Evolutionary conservation across 2,113 vertebrate species (phyloP), one percentile per base, ranked within the genome.

Genomic region (Delphinapterus leucas): DNA sequence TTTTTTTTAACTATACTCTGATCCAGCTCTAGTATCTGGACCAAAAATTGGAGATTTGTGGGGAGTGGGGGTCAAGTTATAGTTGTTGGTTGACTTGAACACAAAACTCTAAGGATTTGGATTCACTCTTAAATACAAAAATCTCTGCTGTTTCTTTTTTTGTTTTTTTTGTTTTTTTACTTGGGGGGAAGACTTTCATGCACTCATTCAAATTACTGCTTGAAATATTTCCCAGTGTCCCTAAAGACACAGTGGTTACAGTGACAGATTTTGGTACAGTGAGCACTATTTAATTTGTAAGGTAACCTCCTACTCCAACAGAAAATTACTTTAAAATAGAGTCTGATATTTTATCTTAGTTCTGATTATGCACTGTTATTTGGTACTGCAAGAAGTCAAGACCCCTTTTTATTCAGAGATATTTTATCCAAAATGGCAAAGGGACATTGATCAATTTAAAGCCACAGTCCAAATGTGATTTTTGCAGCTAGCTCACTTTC

Each of bases 401-500:
- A 28, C 31, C 14, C 8, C 28, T 25, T 97, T 92, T 93, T 44
- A 67, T 77, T 95, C 36, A 93, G 44, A 94, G 21, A 31, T 89
- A 17, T 93, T 95, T 76, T 82, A 89, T 84, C 53, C 38, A 60
- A 76, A 80, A 89, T 92, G 68, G 20, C 44, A 95, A 92, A 89
- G 28, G 38, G 67, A 41, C 65, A 82, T 63, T 70, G 47, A 49
- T 87, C 65, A 95, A 3, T 84, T 86, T 92, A 95, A 96, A 95
- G 26, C 28, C 17, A 71, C 31, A 90, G 3, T 77, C 23, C 58
- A 90, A 90, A 76, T 96, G 65, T 67, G 41, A 90, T 92, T 93
- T 97, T 97, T 97, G 49, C 14, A 96, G n/a, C 28, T 95, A 97
- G 93, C 26, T 93, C 49, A 65, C 49, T 94, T 97, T 90, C n/a